A percentile compares a stretch with the other conserved stretches of the same genome.
Evolutionary conservation across 2,113 vertebrate genomes (phyloP).

Genomic region (Trematomus loennbergii): DNA sequence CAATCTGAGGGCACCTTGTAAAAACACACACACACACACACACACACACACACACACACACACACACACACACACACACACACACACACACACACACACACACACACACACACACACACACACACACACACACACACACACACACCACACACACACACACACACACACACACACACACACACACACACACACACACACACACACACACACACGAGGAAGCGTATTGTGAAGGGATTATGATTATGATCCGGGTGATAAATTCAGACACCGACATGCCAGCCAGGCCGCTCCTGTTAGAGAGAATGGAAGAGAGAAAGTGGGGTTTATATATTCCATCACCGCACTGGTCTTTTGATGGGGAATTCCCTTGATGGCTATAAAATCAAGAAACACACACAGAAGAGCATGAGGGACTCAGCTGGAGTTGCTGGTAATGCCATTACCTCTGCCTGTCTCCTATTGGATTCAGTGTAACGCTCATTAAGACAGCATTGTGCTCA

Average conservation of each 20-base stretch:
- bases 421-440: conserved; percentile 64
- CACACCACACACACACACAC: conserved; percentile 19
- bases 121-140: conserved; percentile 12
- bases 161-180: background rate
- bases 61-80: conserved; percentile 19
- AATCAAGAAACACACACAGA: conserved; percentile 18
- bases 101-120: conserved; percentile 7
- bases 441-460: conserved; percentile 51
- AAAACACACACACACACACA: conserved; percentile 22
- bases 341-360: conserved; percentile 27
- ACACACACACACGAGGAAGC: conserved; percentile 13
- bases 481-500: conserved; percentile 52
- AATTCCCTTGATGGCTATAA: conserved; percentile 54
- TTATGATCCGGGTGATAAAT: conserved; percentile 46
- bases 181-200: conserved; percentile 28
- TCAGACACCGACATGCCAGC: background rate
- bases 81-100: conserved; percentile 5
- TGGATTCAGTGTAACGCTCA: conserved; percentile 50
- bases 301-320: conserved; percentile 28
- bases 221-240: conserved; percentile 57
- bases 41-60: background rate
- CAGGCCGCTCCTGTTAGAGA: background rate
- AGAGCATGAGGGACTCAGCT: conserved; percentile 57
- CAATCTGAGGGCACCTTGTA: conserved; percentile 73
- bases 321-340: conserved; percentile 43